These are phyloP conservation scores for Hozukius guyotensis DNA, from an alignment of 2,797 vertebrate species.

Conservation along the genomic window DNA sequence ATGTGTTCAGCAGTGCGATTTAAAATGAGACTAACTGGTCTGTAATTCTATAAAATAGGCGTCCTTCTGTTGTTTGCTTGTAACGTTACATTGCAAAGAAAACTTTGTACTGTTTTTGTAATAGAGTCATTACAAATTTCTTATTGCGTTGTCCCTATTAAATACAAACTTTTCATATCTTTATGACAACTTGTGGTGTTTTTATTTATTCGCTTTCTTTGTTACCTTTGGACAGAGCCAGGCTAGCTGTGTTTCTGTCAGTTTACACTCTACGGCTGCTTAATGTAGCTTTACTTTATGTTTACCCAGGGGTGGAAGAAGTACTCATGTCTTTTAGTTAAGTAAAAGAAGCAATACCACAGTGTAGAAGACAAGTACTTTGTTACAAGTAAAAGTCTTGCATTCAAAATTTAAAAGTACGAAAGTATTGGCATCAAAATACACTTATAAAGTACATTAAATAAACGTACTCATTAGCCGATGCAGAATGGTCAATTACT, in stretches of 20 bases:
- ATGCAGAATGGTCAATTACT: neutral
- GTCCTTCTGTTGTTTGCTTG: conserved; percentile 1
- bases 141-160: conserved; percentile 29
- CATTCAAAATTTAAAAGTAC: neutral
- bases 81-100: conserved; percentile 11
- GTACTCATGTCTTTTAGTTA: neutral
- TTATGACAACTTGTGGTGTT: neutral
- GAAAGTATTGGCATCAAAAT: neutral
- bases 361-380: neutral
- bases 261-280: neutral
- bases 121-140: conserved; percentile 19
- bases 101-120: conserved; percentile 33
- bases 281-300: neutral
- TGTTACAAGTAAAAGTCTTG: neutral
- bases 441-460: neutral
- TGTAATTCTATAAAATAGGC: neutral
- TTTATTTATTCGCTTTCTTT: neutral
- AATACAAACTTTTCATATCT: conserved; percentile 20
- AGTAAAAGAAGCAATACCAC: neutral
- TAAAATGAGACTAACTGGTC: neutral
- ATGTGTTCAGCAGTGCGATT: conserved; percentile 6
- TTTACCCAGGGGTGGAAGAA: neutral
- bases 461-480: neutral
- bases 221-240: neutral
- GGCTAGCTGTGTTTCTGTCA: neutral